phyloP scores from a whole-genome alignment of 2,888 invertebrate genomes.

The Phaonia tiefii region DNA sequence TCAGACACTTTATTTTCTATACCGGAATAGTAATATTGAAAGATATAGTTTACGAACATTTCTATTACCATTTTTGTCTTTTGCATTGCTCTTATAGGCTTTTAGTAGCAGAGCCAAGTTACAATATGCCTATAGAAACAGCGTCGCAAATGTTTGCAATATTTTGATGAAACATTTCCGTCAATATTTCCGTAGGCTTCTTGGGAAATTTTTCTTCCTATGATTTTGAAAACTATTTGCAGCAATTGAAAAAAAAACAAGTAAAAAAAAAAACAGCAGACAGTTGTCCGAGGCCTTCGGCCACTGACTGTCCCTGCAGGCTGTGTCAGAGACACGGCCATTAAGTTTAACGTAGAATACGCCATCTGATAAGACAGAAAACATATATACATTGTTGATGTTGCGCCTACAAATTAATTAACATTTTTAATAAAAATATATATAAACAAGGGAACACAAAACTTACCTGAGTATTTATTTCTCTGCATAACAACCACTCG shows the following conservation, averaged over 20 bases:
- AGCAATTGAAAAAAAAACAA: slow-evolving; percentile 9
- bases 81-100: slow-evolving; percentile 30
- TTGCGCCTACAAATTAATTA: too few species aligned
- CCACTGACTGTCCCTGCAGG: too few species aligned
- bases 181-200: slow-evolving; percentile 24
- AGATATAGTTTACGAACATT: slow-evolving; percentile 7
- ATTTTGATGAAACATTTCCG: slow-evolving; percentile 24
- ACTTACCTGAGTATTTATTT: too few species aligned
- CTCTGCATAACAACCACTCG: too few species aligned
- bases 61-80: slow-evolving; percentile 19
- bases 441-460: too few species aligned
- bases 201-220: slow-evolving; percentile 16
- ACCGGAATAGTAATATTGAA: slow-evolving; percentile 31
- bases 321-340: too few species aligned
- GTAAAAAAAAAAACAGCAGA: too few species aligned
- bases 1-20: slow-evolving; percentile 38
- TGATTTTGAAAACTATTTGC: slow-evolving; percentile 33
- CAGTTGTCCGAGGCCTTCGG: too few species aligned
- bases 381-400: too few species aligned
- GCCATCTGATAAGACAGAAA: too few species aligned
- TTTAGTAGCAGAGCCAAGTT: background rate
- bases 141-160: slow-evolving; percentile 1
- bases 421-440: too few species aligned
- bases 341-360: too few species aligned
- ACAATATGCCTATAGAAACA: background rate